Base-by-base conservation (phyloP, 2,797 vertebrate genomes). In the Argyrosomus regius region DNA sequence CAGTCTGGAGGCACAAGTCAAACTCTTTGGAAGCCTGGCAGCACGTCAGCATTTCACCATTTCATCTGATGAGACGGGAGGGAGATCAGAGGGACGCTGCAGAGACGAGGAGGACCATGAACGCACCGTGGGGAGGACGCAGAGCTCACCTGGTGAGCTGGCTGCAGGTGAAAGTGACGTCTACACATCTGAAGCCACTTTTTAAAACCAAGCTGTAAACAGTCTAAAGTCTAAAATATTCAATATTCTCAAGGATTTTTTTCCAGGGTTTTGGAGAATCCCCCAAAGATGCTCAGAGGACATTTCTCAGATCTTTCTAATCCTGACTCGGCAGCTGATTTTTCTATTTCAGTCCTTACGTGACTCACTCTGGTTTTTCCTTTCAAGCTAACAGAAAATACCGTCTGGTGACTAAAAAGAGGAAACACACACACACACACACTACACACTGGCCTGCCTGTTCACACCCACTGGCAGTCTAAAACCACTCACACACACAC, bases 281-380 rank as follows among this genome's bases (percentile, higher is more conserved):
- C 6, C 4, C 43, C 43, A 13, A 2, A 22, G 17, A 20, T 3
- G 9, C 67, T n/a, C 3, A 0, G 41, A 73, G 14, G 26, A 24
- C 14, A 9, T 64, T 20, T 41, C 39, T 70, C 35, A 49, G 50
- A 70, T 48, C 12, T 43, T 26, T 61, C 20, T 39, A 1, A 28
- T 59, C 16, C 53, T 59, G 49, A 58, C 3, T 65, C 56, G 4
- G 56, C 22, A 46, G 54, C 18, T 77, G 59, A 72, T 50, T 75
- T 60, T 0, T 46, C 57, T 72, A 31, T 65, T 73, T 63, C 22
- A 12, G 74, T 13, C 28, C 31, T 12, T 0, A 8, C 6, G 61
- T 75, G 80, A 87, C 60, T 88, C 84, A 83, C n/a, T 63, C 18
- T 22, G 22, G 58, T 63, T 72, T 66, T 17, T 14, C 31, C 72